Evolutionary conservation across 2,113 vertebrate species (phyloP).

Genomic region (Dromas ardeola): DNA sequence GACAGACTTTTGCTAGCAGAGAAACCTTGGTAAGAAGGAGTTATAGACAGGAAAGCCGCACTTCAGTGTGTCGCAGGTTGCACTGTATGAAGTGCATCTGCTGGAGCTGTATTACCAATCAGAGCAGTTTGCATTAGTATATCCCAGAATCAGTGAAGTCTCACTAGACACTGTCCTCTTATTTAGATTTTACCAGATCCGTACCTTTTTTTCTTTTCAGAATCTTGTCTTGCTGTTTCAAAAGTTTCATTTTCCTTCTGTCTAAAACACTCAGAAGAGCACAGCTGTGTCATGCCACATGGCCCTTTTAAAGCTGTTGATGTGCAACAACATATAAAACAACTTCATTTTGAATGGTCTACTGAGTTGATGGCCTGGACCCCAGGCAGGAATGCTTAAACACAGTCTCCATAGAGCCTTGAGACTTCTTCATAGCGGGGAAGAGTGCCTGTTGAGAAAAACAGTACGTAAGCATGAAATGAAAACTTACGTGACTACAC

Average conservation of each 20-base stretch:
- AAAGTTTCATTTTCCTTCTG: background rate
- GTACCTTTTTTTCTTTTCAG: background rate
- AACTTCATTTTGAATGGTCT: slow-evolving; percentile 24
- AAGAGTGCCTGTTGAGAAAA: background rate
- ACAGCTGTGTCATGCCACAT: background rate
- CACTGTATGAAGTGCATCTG: background rate
- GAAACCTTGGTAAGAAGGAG: background rate
- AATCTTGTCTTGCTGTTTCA: background rate
- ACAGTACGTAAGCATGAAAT: background rate
- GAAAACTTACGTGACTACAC: background rate
- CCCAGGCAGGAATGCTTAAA: background rate
- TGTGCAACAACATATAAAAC: background rate
- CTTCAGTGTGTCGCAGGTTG: background rate
- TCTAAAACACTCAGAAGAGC: background rate
- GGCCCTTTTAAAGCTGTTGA: background rate
- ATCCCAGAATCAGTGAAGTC: background rate
- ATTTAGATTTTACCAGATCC: background rate
- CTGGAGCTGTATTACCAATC: background rate
- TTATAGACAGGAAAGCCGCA: background rate
- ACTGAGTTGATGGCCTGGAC: background rate
- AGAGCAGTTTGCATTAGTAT: background rate
- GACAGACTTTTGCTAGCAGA: background rate
- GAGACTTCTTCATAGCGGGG: background rate
- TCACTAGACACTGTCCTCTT: background rate
- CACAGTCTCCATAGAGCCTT: background rate